Base-by-base conservation (phyloP, 2,113 vertebrate genomes). In the Melanostigma gelatinosum region DNA sequence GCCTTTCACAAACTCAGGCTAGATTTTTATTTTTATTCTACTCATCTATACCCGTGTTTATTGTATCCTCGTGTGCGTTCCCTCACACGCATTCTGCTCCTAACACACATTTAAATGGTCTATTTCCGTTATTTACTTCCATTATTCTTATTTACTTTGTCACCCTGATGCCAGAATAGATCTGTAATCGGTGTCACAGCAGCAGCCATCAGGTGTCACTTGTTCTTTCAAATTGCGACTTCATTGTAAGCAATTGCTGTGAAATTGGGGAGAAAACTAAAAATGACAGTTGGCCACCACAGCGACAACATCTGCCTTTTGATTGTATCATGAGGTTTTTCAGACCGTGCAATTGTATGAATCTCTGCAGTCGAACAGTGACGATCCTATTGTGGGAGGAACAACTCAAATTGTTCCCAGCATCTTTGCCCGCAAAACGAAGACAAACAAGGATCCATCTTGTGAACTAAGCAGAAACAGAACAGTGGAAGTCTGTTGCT, bases 401-500 rank as follows among this genome's bases (percentile, higher is more conserved):
- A 16, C 18, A 15, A 0, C 0, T 0, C 8, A 48, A 27, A 48
- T 7, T 22, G 5, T 75, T 48, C 32, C 34, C 44, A 74, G 38
- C 40, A 34, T 57, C 44, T 73, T 65, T 44, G 67, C 29, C 22
- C 0, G 5, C 52, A 18, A 9, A 57, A 44, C 9, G 9, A 24
- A 22, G 27, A 70, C 52, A 72, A 52, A 64, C 2, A 13, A 62
- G 79, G 65, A 50, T 75, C 54, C 46, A 20, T 75, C 79, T 68
- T 52, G 40, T 50, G 63, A 76, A n/a, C 81, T 50, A 54, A 85
- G 73, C 75, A 67, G 29, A 76, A 85, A 32, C 40, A 69, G 1
- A 60, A 80, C 69, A 83, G 62, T 16, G 22, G 0, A 32, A 44
- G 65, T 32, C 75, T 80, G 80, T 87, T 84, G 66, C 46, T 57